Base-by-base conservation (phyloP, 2,888 invertebrate species). In the Dicyrtomina minuta region DNA sequence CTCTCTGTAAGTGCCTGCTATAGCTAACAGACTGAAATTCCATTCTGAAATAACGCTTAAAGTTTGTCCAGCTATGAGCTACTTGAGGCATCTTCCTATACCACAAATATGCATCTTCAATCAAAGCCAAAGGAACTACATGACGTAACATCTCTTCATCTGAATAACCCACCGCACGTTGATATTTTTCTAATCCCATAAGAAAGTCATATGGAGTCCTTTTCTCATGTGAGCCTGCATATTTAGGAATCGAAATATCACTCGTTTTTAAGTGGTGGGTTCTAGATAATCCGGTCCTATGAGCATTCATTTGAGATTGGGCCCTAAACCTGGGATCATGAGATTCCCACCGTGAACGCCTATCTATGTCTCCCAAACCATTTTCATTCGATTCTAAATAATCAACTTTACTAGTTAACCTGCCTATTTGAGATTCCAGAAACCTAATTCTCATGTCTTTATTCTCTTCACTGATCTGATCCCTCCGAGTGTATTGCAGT, bases 1-100 rank as follows among this genome's bases (percentile, higher is more conserved):
- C 72, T n/a, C 66, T 24, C 12, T 49, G 49, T 13, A 74, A 33
- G 12, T 71, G 68, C 1, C 49, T 70, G 10, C 15, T 8, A 33
- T 74, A 74, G 1, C 72, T 72, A 8, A 74, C 41, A 6, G 72
- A 68, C 46, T 74, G 71, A 55, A 70, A 74, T 58, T 72, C 72
- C 5, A 6, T 10, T 3, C 74, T 60, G 4, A 74, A 33, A 12
- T 62, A 13, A 8, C 8, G 1, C 24, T 61, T 70, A 39, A 74
- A 74, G 39, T 70, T 68, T 4, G 51, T 17, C 51, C 53, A 70
- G 12, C 8, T 26, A 5, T 33, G 3, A 1, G 15, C 8, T 39
- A 73, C 71, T 0, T 8, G 46, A 26, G 56, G 53, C 43, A 69
- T 66, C 62, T 71, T 58, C 0, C 68, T 26, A 33, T 65, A 70